Conservation (phyloP, 1,140 invertebrate genomes). For the Popillia japonica region DNA sequence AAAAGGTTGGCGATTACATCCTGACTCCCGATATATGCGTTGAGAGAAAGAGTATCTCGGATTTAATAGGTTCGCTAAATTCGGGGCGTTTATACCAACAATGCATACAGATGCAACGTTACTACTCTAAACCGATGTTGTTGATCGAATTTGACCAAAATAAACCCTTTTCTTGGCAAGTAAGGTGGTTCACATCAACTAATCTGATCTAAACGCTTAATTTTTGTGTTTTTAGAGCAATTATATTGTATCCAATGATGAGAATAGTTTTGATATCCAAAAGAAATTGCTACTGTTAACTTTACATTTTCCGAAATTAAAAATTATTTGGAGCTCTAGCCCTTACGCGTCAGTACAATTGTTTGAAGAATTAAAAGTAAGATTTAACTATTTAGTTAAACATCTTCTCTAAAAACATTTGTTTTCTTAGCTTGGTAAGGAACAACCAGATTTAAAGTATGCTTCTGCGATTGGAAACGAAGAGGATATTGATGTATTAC, state of each 20-base stretch:
- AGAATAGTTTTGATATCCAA: conserved; percentile 78
- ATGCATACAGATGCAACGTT: conserved; percentile 86
- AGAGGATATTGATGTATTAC: conserved; percentile 64
- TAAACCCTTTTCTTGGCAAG: conserved; percentile 89
- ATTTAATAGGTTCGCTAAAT: conserved; percentile 95
- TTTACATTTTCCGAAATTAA: conserved; percentile 91
- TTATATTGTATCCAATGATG: conserved; percentile 80
- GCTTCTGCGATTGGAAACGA: conserved; percentile 74
- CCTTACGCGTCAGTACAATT: conserved; percentile 94
- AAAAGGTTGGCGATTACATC: conserved; percentile 95
- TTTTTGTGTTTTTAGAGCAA: conserved; percentile 68
- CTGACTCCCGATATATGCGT: conserved; percentile 95
- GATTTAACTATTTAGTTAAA: no score
- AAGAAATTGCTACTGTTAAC: conserved; percentile 91
- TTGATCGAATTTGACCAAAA: conserved; percentile 97
- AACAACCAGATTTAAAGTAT: conserved; percentile 76
- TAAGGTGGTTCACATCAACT: no score
- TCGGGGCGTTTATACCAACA: conserved; percentile 96
- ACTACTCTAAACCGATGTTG: conserved; percentile 89
- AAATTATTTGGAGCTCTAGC: conserved; percentile 94
- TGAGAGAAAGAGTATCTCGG: conserved; percentile 96
- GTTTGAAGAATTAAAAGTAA: conserved; percentile 86
- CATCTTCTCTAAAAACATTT: no score
- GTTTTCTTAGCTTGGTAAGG: conserved; percentile 70
- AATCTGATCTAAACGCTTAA: conserved; percentile 12